These are phyloP conservation scores for Nomada hirtipes DNA, from an alignment of 2,888 invertebrate genomes.

Conservation along the genomic window DNA sequence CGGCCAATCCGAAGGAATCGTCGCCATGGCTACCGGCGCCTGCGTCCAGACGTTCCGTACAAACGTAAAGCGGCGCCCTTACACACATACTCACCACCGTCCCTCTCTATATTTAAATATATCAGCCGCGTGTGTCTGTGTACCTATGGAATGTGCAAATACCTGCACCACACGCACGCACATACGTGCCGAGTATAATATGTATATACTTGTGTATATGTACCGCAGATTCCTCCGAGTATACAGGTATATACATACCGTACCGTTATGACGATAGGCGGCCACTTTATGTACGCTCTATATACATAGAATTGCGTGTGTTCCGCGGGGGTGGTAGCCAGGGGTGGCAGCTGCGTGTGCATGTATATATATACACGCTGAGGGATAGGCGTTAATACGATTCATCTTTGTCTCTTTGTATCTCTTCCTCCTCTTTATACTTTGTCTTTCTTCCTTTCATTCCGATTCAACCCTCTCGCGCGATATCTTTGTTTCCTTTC, in stretches of 20 bases:
- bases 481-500: slow-evolving; percentile 21
- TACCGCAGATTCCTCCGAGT: background rate
- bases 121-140: slow-evolving; percentile 49
- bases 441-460: background rate
- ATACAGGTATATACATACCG: background rate
- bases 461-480: background rate
- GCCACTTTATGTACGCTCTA: slow-evolving; percentile 28
- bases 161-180: slow-evolving; percentile 17
- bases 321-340: background rate
- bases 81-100: slow-evolving; percentile 11
- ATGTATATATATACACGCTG: background rate
- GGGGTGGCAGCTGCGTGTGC: background rate
- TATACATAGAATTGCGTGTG: slow-evolving; percentile 9
- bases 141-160: slow-evolving; percentile 61
- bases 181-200: background rate
- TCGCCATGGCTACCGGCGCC: slow-evolving; percentile 83
- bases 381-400: slow-evolving; percentile 58
- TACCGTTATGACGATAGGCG: background rate
- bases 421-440: background rate
- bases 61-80: slow-evolving; percentile 44
- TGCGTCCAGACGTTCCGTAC: slow-evolving; percentile 76
- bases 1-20: slow-evolving; percentile 84
- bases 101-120: slow-evolving; percentile 51
- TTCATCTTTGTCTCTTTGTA: slow-evolving; percentile 52
- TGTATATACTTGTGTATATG: background rate